A percentile compares a stretch with the other conserved stretches of the same genome.
Evolutionary conservation across 2,888 invertebrate genomes (phyloP).

Genomic region (Rhagium mordax): DNA sequence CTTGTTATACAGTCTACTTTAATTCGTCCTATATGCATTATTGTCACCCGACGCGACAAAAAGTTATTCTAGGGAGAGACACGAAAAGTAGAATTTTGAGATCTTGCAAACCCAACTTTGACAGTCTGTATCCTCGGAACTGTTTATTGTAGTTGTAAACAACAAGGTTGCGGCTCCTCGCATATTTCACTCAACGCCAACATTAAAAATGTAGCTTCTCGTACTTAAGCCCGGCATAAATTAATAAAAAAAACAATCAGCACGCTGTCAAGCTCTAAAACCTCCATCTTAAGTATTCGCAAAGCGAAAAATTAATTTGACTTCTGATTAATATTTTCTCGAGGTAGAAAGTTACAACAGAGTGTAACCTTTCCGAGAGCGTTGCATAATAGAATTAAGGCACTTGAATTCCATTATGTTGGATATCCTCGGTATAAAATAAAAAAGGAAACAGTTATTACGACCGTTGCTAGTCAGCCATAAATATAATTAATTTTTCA

Average conservation of each 20-base stretch:
- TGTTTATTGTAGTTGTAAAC: too few species aligned
- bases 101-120: too few species aligned
- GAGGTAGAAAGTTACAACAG: background rate
- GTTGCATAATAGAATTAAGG: background rate
- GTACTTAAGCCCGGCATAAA: too few species aligned
- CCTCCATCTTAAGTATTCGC: background rate
- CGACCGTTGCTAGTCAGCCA: background rate
- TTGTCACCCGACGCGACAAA: too few species aligned
- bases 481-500: background rate
- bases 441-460: background rate
- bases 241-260: background rate
- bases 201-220: too few species aligned
- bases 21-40: too few species aligned
- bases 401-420: background rate
- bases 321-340: background rate
- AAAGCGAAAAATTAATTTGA: background rate
- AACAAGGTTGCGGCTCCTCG: too few species aligned
- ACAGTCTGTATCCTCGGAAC: too few species aligned
- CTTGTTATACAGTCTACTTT: too few species aligned
- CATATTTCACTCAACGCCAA: too few species aligned
- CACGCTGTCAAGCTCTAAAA: background rate
- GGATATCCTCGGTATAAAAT: background rate
- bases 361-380: background rate
- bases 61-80: too few species aligned
- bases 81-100: too few species aligned